Conservation (phyloP, 2,888 invertebrate genomes). For the Hirudinaria manillensis region DNA sequence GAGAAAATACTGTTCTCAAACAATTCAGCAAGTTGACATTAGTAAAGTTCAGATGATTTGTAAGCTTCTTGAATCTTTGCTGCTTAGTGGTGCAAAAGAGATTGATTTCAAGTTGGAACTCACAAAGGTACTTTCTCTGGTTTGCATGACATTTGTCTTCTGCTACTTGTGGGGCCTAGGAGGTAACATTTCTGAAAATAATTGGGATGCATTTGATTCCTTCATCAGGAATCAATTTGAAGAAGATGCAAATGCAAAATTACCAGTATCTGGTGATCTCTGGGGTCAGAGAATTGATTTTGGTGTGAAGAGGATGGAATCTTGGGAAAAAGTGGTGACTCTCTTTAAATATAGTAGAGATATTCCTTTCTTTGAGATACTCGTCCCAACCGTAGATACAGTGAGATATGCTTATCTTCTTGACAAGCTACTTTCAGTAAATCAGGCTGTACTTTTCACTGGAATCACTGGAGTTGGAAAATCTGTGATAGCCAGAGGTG, state of each 20-base stretch:
- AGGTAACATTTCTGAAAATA: slow-evolving; percentile 71
- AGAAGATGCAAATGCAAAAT: slow-evolving; percentile 65
- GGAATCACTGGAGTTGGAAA: slow-evolving; percentile 68
- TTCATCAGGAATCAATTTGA: slow-evolving; percentile 67
- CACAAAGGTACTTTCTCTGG: slow-evolving; percentile 60
- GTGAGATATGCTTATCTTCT: slow-evolving; percentile 76
- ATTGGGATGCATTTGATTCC: slow-evolving; percentile 67
- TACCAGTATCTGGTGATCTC: slow-evolving; percentile 66
- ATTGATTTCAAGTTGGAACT: slow-evolving; percentile 62
- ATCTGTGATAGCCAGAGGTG: slow-evolving; percentile 73
- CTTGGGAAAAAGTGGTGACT: slow-evolving; percentile 74
- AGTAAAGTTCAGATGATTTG: slow-evolving; percentile 75
- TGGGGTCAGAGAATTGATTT: slow-evolving; percentile 74
- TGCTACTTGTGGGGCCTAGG: slow-evolving; percentile 78
- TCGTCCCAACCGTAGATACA: slow-evolving; percentile 85
- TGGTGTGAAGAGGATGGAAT: slow-evolving; percentile 65
- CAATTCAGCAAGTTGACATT: slow-evolving; percentile 76
- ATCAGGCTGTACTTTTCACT: slow-evolving; percentile 77
- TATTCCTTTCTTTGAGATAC: slow-evolving; percentile 75
- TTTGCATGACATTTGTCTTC: slow-evolving; percentile 74
- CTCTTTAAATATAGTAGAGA: slow-evolving; percentile 65
- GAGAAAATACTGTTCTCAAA: slow-evolving; percentile 65
- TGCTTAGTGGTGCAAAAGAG: slow-evolving; percentile 62
- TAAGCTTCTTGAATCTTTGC: slow-evolving; percentile 66
- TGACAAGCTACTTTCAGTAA: slow-evolving; percentile 67